A percentile compares a stretch with the other conserved stretches of the same genome.
phyloP scores from a whole-genome alignment of 2,113 vertebrate genomes.

The Cepphus grylle region DNA sequence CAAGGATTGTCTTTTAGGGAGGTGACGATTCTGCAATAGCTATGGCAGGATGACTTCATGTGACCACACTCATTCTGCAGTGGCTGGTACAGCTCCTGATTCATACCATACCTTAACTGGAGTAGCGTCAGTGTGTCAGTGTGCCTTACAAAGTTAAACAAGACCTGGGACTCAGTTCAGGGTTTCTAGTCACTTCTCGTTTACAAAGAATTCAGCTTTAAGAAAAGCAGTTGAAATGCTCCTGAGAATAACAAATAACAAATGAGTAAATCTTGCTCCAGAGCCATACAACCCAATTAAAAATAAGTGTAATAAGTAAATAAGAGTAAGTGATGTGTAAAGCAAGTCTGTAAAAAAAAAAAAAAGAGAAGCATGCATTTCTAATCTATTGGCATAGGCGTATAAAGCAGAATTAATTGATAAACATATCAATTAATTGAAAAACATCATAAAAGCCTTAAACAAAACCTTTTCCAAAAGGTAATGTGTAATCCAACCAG shows the following conservation, averaged over 20 bases:
- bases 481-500: background rate
- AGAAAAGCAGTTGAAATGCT: slow-evolving; percentile 37
- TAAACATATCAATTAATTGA: background rate
- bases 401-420: background rate
- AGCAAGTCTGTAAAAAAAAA: background rate
- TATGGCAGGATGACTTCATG: background rate
- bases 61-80: background rate
- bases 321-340: background rate
- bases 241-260: slow-evolving; percentile 56
- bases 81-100: background rate
- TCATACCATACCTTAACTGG: slow-evolving; percentile 56
- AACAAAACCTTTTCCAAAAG: background rate
- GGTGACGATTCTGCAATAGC: background rate
- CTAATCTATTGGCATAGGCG: background rate
- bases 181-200: background rate
- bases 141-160: background rate
- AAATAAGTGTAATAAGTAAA: background rate
- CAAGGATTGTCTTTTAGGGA: background rate
- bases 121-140: background rate
- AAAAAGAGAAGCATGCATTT: background rate
- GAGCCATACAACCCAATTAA: background rate
- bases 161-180: background rate
- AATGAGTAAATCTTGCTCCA: slow-evolving; percentile 15
- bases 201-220: slow-evolving; percentile 23
- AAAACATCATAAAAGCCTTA: background rate